Conservation (phyloP, 2,888 invertebrate species). For the Endomychus coccineus region DNA sequence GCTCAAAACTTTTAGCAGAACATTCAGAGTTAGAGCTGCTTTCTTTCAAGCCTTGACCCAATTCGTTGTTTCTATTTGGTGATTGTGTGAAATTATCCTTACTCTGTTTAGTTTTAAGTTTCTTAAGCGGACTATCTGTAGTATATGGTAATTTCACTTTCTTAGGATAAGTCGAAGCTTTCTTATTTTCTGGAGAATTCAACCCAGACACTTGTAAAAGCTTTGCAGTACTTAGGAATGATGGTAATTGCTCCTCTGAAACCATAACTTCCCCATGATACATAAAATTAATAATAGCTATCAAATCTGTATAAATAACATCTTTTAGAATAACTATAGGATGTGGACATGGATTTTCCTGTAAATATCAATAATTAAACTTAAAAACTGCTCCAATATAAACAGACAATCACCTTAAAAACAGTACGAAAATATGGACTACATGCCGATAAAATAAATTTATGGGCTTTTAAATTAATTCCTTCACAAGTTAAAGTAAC, state of each 20-base stretch:
- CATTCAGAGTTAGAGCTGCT: slow-evolving; percentile 38
- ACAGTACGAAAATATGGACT: slow-evolving; percentile 69
- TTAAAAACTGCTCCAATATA: neutral
- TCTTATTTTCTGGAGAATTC: slow-evolving; percentile 25
- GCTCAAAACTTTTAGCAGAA: slow-evolving; percentile 21
- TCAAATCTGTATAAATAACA: slow-evolving; percentile 58
- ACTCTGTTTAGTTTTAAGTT: slow-evolving; percentile 10
- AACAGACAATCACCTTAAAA: slow-evolving; percentile 57
- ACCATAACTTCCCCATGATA: slow-evolving; percentile 67
- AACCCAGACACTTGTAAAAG: slow-evolving; percentile 61
- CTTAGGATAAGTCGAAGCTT: slow-evolving; percentile 18
- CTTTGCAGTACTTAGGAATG: slow-evolving; percentile 61
- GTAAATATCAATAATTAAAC: slow-evolving; percentile 24
- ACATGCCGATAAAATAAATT: slow-evolving; percentile 67
- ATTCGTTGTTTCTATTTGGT: slow-evolving; percentile 18
- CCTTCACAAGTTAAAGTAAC: slow-evolving; percentile 68
- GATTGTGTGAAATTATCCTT: slow-evolving; percentile 10
- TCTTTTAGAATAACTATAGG: slow-evolving; percentile 67
- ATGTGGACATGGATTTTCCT: slow-evolving; percentile 69
- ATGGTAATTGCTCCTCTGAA: slow-evolving; percentile 56
- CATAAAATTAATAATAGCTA: slow-evolving; percentile 62
- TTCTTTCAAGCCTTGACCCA: slow-evolving; percentile 8
- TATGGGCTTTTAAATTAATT: slow-evolving; percentile 63
- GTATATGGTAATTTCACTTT: slow-evolving; percentile 7
- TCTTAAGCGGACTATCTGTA: slow-evolving; percentile 12